phyloP scores from a whole-genome alignment of 2,113 vertebrate species.

The Salvelinus namaycush region DNA sequence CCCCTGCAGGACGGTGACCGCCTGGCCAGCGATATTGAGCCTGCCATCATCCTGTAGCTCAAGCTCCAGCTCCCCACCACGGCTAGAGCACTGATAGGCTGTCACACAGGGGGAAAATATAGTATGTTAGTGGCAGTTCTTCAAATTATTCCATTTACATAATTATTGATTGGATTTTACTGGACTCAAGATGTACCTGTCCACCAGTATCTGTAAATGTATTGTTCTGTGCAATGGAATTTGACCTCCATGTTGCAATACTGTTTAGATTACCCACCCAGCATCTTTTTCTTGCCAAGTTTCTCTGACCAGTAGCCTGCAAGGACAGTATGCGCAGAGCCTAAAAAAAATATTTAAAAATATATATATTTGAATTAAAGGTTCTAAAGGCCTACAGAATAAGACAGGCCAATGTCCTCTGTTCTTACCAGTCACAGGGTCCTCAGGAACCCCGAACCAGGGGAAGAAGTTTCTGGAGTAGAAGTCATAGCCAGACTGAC shows the following conservation, averaged over 20 bases:
- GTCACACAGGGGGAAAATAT: conserved; percentile 2
- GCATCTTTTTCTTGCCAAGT: conserved; percentile 86
- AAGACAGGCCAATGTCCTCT: background rate
- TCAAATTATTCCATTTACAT: background rate
- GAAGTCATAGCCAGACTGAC: conserved; percentile 80
- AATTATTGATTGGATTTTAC: no score
- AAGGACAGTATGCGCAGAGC: conserved; percentile 86
- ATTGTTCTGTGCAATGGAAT: no score
- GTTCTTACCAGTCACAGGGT: conserved; percentile 86
- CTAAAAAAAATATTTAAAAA: conserved; percentile 25
- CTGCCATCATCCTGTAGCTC: conserved; percentile 74
- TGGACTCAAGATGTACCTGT: no score
- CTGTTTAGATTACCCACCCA: conserved; percentile 68
- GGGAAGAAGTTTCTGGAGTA: conserved; percentile 90
- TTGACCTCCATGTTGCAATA: background rate
- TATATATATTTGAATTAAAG: background rate
- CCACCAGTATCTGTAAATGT: no score
- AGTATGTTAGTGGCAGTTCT: no score
- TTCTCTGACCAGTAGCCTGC: conserved; percentile 87
- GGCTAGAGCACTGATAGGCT: conserved; percentile 88
- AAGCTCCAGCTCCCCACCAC: conserved; percentile 84
- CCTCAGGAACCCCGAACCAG: conserved; percentile 86
- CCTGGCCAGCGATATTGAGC: conserved; percentile 78
- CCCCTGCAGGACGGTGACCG: conserved; percentile 79
- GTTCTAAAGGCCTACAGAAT: background rate